Base-by-base conservation (phyloP, 2,797 vertebrate species). In the Melanotaenia nigrans region DNA sequence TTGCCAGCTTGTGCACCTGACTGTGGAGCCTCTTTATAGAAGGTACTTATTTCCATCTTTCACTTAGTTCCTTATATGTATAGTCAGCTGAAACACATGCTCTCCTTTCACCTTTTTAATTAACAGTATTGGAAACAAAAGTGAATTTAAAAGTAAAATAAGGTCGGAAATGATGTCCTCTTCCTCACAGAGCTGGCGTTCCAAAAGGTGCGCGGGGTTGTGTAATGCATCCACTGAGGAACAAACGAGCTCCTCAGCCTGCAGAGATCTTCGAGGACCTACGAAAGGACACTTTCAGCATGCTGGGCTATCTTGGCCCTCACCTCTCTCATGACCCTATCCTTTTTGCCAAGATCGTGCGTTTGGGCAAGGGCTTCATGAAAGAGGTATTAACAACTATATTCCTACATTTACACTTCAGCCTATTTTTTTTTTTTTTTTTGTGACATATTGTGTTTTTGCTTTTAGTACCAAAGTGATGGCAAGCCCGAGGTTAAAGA, bases 301-400 rank as follows among this genome's bases (percentile, higher is more conserved):
- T 99, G 98, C 96, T 99, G 16, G 95, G 96, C 85, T 98, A 97
- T 83, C 95, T 99, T 72, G 98, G 98, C 42, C 98, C 98, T 66
- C 97, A 99, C 79, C 96, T 99, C 55, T 96, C 97, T 61, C 97
- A 99, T 0, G 97, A 99, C 82, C 94, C 97, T 32, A 96, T 99
- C 88, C 95, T 99, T 66, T 97, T 99, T 8, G 97, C 98, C 22
- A 99, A 99, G 95, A 90, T 99, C 13, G 95, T 99, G 42, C 95
- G 98, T 22, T 94, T 99, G 72, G 98, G 98, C 79, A 99, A 99
- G 87, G 96, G 93, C 14, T 98, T 99, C 89, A 99, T 99, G 97
- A 99, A 99, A 85, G 98, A 99, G 98, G 98, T 99, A 86, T 30
- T 2, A 30, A 54, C 64, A 8, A 9, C 4, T 6, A 16, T 3